Evolutionary conservation across 2,113 vertebrate genomes (phyloP).

Genomic region (Turnix velox): DNA sequence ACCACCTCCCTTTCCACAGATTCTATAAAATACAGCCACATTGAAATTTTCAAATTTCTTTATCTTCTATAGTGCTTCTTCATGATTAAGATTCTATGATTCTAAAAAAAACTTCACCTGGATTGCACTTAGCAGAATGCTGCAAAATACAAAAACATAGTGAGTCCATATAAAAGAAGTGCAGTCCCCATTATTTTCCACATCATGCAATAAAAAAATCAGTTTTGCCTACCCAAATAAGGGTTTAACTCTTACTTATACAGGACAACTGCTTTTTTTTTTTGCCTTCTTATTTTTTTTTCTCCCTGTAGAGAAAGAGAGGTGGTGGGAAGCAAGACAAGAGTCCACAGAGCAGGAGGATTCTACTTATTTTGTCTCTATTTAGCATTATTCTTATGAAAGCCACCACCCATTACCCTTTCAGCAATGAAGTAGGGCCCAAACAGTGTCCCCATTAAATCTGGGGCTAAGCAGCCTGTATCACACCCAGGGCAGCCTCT

Average conservation of each 20-base stretch:
- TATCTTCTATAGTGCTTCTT: not conserved
- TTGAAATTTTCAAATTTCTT: constrained; percentile 30
- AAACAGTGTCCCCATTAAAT: not conserved
- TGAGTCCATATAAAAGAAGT: not conserved
- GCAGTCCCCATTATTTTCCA: not conserved
- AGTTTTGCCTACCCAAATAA: not conserved
- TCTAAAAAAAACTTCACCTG: not conserved
- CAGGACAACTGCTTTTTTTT: not conserved
- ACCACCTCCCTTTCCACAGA: not conserved
- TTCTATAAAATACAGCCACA: constrained; percentile 7
- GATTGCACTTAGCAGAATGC: not conserved
- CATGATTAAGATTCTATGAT: constrained; percentile 26
- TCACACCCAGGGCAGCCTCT: not conserved
- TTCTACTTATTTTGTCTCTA: not conserved
- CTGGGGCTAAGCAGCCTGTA: not conserved
- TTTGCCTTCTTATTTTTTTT: not conserved
- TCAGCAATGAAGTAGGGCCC: not conserved
- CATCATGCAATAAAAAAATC: not conserved
- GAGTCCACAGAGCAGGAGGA: not conserved
- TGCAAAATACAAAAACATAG: not conserved
- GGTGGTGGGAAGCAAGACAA: not conserved
- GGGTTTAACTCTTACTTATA: not conserved
- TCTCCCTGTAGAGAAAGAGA: not conserved
- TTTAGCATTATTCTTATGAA: fast-evolving
- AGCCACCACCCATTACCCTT: not conserved